A percentile compares a stretch with the other conserved stretches of the same genome.
These are phyloP conservation scores for Argynnis bischoffii DNA, from an alignment of 2,888 invertebrate genomes.

Conservation along the genomic window DNA sequence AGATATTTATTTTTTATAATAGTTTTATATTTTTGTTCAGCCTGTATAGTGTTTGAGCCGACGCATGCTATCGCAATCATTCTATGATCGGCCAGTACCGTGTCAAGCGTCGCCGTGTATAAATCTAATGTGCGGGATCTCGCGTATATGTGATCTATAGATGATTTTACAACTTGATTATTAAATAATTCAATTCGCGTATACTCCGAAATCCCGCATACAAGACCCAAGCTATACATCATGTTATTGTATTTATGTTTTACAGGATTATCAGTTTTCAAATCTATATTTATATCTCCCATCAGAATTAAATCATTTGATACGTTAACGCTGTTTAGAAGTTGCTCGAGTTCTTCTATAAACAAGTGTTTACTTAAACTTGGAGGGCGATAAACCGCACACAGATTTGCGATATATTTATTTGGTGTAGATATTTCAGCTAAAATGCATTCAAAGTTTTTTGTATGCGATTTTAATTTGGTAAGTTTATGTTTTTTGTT, in stretches of 20 bases:
- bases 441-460: slow-evolving; percentile 15
- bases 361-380: slow-evolving; percentile 13
- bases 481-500: slow-evolving; percentile 14
- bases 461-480: slow-evolving; percentile 18
- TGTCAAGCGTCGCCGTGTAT: background rate
- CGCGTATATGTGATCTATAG: slow-evolving; percentile 19
- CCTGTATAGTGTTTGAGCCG: background rate
- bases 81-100: background rate
- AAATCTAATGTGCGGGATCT: slow-evolving; percentile 7
- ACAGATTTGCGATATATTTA: slow-evolving; percentile 12
- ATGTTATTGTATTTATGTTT: slow-evolving; percentile 21
- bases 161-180: slow-evolving; percentile 6
- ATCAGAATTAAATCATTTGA: too few relatives aligned
- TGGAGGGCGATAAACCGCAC: slow-evolving; percentile 14
- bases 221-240: slow-evolving; percentile 7
- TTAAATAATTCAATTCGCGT: slow-evolving; percentile 14
- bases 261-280: slow-evolving; percentile 10
- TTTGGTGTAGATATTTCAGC: background rate
- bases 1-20: background rate
- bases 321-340: background rate
- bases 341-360: slow-evolving; percentile 16
- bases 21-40: background rate
- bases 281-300: slow-evolving; percentile 11
- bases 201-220: background rate
- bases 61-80: slow-evolving; percentile 7